Conservation (phyloP, 1,140 invertebrate genomes). For the Metopolophium dirhodum region DNA sequence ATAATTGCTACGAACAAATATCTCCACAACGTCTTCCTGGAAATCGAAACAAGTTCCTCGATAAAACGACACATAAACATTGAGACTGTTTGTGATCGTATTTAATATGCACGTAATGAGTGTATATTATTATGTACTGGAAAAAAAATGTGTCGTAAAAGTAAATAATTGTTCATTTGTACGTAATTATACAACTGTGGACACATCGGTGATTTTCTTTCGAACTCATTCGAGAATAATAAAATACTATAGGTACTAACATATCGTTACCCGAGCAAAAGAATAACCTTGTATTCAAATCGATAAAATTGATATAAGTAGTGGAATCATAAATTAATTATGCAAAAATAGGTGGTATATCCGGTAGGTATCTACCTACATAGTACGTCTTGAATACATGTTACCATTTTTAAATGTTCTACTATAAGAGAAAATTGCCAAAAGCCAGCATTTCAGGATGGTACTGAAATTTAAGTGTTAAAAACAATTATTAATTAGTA, state of each 20-base stretch:
- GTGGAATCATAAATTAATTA: background rate
- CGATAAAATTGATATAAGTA: background rate
- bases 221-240: background rate
- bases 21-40: background rate
- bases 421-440: no score
- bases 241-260: background rate
- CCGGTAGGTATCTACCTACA: no score
- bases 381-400: no score
- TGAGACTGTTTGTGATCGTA: background rate
- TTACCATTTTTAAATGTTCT: no score
- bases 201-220: background rate
- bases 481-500: background rate
- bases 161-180: slow-evolving; percentile 3
- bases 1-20: background rate
- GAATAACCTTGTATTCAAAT: background rate
- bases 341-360: no score
- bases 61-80: background rate
- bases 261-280: background rate
- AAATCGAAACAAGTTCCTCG: background rate
- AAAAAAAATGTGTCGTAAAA: background rate
- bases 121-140: background rate
- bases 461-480: background rate
- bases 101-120: background rate
- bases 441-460: no score
- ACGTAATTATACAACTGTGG: background rate